Conservation (phyloP, 2,113 vertebrate genomes). For the Oreochromis tanganicae region DNA sequence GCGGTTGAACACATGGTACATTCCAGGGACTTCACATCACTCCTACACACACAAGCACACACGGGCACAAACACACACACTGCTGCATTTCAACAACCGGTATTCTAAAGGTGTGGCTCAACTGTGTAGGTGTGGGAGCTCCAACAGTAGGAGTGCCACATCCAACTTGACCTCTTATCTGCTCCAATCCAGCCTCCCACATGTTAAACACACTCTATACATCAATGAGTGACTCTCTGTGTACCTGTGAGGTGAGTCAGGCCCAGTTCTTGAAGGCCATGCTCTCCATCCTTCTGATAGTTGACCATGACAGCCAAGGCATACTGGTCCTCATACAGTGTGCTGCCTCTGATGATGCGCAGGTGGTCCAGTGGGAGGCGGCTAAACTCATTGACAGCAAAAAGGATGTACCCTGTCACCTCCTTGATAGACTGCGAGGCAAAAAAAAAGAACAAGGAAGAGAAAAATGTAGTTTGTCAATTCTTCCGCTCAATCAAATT, state of each 20-base stretch:
- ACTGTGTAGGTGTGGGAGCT: constrained; percentile 38
- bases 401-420: constrained; percentile 88
- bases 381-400: constrained; percentile 84
- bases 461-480: not conserved
- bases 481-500: not conserved
- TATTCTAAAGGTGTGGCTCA: constrained; percentile 28
- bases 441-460: not conserved
- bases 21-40: constrained; percentile 39
- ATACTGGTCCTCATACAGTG: constrained; percentile 79
- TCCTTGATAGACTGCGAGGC: constrained; percentile 85
- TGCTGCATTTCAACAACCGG: not conserved
- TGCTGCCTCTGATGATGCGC: constrained; percentile 85
- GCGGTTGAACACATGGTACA: constrained; percentile 9
- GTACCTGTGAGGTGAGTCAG: constrained; percentile 88
- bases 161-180: constrained; percentile 11
- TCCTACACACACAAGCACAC: not conserved
- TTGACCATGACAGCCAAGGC: constrained; percentile 86
- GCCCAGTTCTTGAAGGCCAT: constrained; percentile 80
- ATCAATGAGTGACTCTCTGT: not conserved
- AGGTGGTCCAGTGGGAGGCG: constrained; percentile 82
- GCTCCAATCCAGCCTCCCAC: not conserved
- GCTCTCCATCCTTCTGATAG: constrained; percentile 80
- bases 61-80: not conserved
- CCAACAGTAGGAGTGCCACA: not conserved
- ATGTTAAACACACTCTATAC: not conserved